phyloP scores from a whole-genome alignment of 2,113 vertebrate species.

The Cyphomyrus discorhynchus region DNA sequence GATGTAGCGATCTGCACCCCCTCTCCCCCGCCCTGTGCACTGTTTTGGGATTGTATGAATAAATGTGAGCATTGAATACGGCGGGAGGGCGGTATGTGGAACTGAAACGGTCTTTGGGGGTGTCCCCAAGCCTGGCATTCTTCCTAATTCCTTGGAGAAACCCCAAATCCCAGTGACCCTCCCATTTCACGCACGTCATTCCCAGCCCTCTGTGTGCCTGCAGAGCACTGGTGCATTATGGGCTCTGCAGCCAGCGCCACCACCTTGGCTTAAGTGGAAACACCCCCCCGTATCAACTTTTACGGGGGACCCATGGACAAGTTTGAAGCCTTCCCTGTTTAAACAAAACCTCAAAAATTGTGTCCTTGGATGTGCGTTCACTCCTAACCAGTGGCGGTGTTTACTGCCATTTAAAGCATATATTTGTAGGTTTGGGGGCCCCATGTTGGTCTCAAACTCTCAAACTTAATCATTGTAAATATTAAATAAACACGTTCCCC shows the following conservation, averaged over 20 bases:
- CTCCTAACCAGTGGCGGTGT: neutral
- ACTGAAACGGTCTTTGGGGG: neutral
- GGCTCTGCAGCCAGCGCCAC: neutral
- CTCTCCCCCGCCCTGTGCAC: neutral
- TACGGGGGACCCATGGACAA: neutral
- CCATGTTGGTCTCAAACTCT: neutral
- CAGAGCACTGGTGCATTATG: neutral
- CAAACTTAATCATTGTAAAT: neutral
- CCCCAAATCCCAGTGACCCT: neutral
- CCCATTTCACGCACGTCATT: neutral
- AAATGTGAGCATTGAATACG: neutral
- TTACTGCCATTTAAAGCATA: neutral
- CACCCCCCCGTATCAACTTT: no score
- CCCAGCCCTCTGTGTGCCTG: neutral
- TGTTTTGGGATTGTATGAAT: slow-evolving; percentile 3
- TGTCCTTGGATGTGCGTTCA: neutral
- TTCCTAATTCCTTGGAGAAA: slow-evolving; percentile 2
- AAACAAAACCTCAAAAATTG: neutral
- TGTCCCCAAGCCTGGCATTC: neutral
- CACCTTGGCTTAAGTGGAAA: neutral
- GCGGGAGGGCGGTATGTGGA: neutral
- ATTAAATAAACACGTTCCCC: neutral
- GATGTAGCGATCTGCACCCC: slow-evolving; percentile 3
- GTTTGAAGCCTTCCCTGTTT: neutral
- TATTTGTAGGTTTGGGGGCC: neutral